A percentile compares a stretch with the other conserved stretches of the same genome.
phyloP scores from a whole-genome alignment of 2,113 vertebrate species.

The Aix galericulata region DNA sequence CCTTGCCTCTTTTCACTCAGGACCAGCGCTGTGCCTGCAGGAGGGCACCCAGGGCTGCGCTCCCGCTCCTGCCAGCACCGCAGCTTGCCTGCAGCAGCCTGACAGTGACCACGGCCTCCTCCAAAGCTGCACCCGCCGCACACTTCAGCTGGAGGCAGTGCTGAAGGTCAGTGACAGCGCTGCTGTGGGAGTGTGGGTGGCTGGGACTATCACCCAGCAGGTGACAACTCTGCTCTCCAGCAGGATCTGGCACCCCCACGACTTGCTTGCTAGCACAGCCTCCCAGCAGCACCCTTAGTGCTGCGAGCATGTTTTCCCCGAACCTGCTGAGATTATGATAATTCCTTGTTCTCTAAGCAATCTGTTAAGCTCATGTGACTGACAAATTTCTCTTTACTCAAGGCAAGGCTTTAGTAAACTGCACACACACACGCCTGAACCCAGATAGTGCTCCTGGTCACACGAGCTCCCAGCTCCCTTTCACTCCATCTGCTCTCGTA shows the following conservation, averaged over 20 bases:
- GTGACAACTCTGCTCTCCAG: not conserved
- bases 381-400: not conserved
- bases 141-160: not conserved
- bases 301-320: not conserved
- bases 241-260: not conserved
- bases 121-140: not conserved
- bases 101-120: not conserved
- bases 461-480: not conserved
- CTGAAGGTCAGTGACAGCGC: not conserved
- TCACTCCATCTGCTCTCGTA: not conserved
- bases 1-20: not conserved
- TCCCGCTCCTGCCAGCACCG: not conserved
- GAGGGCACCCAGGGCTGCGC: not conserved
- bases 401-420: not conserved
- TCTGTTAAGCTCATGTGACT: not conserved
- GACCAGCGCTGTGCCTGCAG: not conserved
- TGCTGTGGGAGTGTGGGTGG: not conserved
- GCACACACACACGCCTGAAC: fast-evolving
- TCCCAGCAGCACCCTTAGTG: not conserved
- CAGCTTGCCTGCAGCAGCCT: not conserved
- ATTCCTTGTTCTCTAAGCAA: not conserved
- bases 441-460: not conserved
- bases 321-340: not conserved
- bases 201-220: not conserved
- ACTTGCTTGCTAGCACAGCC: not conserved